phyloP scores from a whole-genome alignment of 2,888 invertebrate genomes.

The Tetheella fluctuosa region DNA sequence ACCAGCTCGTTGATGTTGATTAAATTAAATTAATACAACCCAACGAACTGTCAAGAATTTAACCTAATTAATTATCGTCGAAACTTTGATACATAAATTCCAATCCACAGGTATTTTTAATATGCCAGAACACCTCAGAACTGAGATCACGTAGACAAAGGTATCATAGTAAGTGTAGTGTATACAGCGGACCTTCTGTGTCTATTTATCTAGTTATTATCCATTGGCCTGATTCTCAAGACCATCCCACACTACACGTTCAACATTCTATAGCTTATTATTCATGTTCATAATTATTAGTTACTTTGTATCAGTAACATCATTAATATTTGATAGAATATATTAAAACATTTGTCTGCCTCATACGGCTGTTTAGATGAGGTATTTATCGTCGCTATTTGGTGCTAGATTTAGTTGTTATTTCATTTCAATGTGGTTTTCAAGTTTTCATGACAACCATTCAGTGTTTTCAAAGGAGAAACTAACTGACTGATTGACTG shows the following conservation, averaged over 20 bases:
- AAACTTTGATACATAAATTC: too few relatives aligned
- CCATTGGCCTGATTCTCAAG: constrained; percentile 51
- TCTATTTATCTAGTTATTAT: constrained; percentile 1
- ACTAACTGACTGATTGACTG: too few relatives aligned
- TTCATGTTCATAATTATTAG: constrained; percentile 23
- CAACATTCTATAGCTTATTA: constrained; percentile 34
- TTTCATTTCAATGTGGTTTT: background rate
- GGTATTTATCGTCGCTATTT: background rate
- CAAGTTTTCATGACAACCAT: background rate
- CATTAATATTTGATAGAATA: constrained; percentile 25
- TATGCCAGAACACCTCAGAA: too few relatives aligned
- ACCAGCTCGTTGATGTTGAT: too few relatives aligned
- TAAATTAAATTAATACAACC: too few relatives aligned
- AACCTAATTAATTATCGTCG: too few relatives aligned
- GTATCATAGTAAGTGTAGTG: background rate
- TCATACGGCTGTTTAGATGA: background rate
- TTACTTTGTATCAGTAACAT: constrained; percentile 21
- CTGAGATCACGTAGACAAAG: too few relatives aligned
- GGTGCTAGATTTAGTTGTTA: background rate
- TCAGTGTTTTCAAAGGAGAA: too few relatives aligned
- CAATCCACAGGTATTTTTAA: too few relatives aligned
- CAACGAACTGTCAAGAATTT: too few relatives aligned
- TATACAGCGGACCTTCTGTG: background rate
- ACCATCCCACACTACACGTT: constrained; percentile 55
- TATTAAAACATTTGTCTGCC: background rate